A percentile compares a stretch with the other conserved stretches of the same genome.
Evolutionary conservation across 2,797 vertebrate species (phyloP).

Genomic region (Acanthiza pusilla): DNA sequence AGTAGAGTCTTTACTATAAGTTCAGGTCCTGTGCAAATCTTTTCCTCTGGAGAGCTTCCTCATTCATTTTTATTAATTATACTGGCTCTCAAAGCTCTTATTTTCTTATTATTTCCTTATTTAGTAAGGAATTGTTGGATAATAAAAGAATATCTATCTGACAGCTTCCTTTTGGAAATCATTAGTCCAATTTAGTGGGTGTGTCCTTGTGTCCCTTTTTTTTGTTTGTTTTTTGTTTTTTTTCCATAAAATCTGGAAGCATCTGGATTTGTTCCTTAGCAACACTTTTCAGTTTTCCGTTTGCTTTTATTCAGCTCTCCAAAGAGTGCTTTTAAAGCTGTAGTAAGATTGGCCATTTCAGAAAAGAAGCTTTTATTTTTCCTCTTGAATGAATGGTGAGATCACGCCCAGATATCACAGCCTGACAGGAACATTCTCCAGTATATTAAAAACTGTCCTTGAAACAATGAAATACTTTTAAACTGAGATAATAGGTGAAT

Average conservation of each 20-base stretch:
- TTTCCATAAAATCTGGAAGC: background rate
- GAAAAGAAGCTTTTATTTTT: background rate
- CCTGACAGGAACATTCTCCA: background rate
- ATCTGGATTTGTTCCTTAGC: conserved; percentile 44
- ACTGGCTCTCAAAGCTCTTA: background rate
- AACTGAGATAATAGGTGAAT: background rate
- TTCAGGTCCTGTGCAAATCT: background rate
- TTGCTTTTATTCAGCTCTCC: conserved; percentile 1
- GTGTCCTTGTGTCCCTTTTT: background rate
- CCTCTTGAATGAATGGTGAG: background rate
- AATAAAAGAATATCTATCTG: background rate
- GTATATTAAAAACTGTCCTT: conserved; percentile 4
- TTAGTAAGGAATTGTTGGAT: background rate
- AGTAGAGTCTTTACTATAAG: background rate
- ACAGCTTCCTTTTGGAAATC: background rate
- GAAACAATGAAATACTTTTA: conserved; percentile 12
- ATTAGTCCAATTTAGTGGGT: background rate
- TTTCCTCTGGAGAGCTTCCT: background rate
- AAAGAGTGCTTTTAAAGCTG: background rate
- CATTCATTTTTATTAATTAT: background rate
- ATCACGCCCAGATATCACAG: background rate
- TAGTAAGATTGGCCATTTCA: background rate
- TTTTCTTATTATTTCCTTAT: background rate
- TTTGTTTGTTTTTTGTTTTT: background rate
- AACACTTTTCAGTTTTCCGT: background rate